Evolutionary conservation across 2,888 invertebrate species (phyloP).

Genomic region (Himalopsyche japonica): DNA sequence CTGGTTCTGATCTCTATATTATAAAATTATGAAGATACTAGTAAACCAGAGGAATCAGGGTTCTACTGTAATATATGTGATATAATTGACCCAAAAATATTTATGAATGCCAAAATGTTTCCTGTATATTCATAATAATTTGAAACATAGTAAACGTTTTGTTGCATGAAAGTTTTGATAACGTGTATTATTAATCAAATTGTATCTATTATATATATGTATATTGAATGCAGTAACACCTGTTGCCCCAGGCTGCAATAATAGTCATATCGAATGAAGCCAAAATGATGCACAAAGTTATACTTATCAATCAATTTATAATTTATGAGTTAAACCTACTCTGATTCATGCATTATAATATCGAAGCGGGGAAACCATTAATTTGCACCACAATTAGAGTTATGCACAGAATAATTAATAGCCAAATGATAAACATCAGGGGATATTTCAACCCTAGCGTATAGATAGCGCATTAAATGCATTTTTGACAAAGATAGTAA

Average conservation of each 20-base stretch:
- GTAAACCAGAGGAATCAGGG: no score
- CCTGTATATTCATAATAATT: neutral
- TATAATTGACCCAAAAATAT: no score
- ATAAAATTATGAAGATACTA: no score
- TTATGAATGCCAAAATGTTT: neutral
- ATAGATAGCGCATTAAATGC: neutral
- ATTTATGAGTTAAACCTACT: neutral
- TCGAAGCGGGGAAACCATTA: neutral
- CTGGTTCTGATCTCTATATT: no score
- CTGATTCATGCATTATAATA: neutral
- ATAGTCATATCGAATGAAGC: neutral
- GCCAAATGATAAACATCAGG: neutral
- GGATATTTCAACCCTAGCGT: neutral
- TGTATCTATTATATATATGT: no score
- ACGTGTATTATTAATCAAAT: neutral
- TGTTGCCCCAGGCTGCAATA: neutral
- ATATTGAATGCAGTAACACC: neutral
- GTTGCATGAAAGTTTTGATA: neutral
- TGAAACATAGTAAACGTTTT: neutral
- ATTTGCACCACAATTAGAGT: neutral
- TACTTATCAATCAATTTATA: neutral
- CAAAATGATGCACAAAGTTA: neutral
- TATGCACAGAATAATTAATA: neutral
- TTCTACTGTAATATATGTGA: no score
- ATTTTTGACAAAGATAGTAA: no score